Percentiles rank a stretch among this genome's conserved stretches.
phyloP scores from a whole-genome alignment of 2,797 vertebrate species.

The Alcedo atthis region DNA sequence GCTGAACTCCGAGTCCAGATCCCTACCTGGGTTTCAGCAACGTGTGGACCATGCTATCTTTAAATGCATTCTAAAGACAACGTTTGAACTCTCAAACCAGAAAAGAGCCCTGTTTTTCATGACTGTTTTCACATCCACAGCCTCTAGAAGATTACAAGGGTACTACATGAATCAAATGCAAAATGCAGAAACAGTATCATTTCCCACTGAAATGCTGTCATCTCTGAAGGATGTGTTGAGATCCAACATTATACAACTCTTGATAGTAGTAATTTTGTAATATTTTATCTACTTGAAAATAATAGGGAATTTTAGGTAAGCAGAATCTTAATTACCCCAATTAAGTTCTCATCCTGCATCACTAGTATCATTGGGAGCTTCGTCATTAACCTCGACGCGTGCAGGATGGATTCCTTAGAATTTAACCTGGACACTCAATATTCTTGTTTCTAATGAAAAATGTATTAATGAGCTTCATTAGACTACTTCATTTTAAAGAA shows the following conservation, averaged over 20 bases:
- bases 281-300: conserved; percentile 52
- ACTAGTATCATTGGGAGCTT: conserved; percentile 43
- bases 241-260: conserved; percentile 26
- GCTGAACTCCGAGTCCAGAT: background rate
- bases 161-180: conserved; percentile 1
- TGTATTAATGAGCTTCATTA: conserved; percentile 64
- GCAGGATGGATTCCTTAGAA: conserved; percentile 48
- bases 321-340: conserved; percentile 68
- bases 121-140: background rate
- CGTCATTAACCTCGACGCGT: conserved; percentile 56
- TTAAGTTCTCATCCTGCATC: conserved; percentile 59
- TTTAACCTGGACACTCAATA: conserved; percentile 65
- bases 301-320: conserved; percentile 53
- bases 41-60: background rate
- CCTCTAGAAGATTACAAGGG: background rate
- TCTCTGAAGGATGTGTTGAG: conserved; percentile 47
- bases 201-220: conserved; percentile 24
- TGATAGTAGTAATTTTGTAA: conserved; percentile 29
- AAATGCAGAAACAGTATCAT: background rate
- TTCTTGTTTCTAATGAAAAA: conserved; percentile 63
- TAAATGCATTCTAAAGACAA: background rate
- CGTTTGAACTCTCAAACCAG: background rate
- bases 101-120: background rate
- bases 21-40: background rate
- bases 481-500: conserved; percentile 30